These are phyloP conservation scores for Halcyon badia DNA, from an alignment of 2,797 vertebrate species.

Conservation along the genomic window DNA sequence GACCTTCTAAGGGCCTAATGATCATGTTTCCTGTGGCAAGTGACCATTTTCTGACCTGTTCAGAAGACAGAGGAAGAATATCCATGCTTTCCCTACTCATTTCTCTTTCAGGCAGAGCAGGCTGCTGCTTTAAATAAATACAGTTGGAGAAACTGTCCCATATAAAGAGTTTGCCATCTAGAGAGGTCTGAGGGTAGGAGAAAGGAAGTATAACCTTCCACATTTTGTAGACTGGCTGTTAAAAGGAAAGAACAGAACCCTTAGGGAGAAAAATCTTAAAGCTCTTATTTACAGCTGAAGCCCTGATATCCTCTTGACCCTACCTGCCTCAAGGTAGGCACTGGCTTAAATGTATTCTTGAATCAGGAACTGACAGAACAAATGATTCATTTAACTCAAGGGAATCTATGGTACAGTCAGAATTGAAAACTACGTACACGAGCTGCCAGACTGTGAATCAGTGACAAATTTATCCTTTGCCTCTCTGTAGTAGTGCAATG, in stretches of 20 bases:
- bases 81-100: background rate
- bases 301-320: background rate
- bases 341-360: background rate
- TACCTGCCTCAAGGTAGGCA: background rate
- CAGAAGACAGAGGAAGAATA: background rate
- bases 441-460: conserved; percentile 2
- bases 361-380: conserved; percentile 4
- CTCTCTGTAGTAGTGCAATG: background rate
- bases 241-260: background rate
- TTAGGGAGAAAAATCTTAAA: background rate
- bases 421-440: background rate
- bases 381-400: conserved; percentile 39
- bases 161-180: background rate
- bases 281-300: conserved; percentile 11
- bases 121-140: background rate
- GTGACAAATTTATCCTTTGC: conserved; percentile 7
- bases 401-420: background rate
- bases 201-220: background rate
- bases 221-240: background rate
- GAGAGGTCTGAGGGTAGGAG: background rate
- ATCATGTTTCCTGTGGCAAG: background rate
- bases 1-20: background rate
- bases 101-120: background rate
- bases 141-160: background rate
- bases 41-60: background rate